Evolutionary conservation across 1,140 invertebrate species (phyloP).

Genomic region (Daktulosphaira vitifoliae): DNA sequence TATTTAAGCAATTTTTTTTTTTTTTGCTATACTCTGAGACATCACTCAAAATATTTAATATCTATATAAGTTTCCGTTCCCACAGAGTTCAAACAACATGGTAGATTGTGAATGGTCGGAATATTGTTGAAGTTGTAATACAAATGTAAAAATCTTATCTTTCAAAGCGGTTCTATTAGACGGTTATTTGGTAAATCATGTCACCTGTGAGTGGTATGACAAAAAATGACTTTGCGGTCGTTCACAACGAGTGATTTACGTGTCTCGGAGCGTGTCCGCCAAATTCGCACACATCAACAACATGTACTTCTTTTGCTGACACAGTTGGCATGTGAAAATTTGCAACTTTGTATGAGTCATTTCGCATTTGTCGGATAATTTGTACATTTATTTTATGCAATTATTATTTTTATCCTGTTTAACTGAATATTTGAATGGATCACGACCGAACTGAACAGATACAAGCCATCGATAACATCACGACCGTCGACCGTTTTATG

Average conservation of each 20-base stretch:
- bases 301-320: too few relatives aligned
- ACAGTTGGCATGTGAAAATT: too few relatives aligned
- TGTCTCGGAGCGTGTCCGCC: too few relatives aligned
- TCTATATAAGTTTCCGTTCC: slow-evolving; percentile 13
- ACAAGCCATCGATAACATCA: slow-evolving; percentile 14
- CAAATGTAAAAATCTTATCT: neutral
- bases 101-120: slow-evolving; percentile 1
- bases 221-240: too few relatives aligned
- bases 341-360: neutral
- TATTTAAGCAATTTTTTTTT: too few relatives aligned
- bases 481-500: neutral
- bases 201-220: neutral
- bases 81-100: slow-evolving; percentile 4
- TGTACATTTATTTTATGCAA: neutral
- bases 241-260: too few relatives aligned
- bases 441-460: neutral
- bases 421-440: slow-evolving; percentile 22
- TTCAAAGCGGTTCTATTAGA: neutral
- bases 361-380: neutral
- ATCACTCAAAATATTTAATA: neutral
- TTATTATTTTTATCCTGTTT: too few relatives aligned
- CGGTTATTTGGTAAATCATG: neutral
- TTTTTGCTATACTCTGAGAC: neutral
- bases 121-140: neutral
- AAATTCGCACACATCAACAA: too few relatives aligned